Evolutionary conservation across 2,797 vertebrate species (phyloP).

Genomic region (Eremophila alpestris): DNA sequence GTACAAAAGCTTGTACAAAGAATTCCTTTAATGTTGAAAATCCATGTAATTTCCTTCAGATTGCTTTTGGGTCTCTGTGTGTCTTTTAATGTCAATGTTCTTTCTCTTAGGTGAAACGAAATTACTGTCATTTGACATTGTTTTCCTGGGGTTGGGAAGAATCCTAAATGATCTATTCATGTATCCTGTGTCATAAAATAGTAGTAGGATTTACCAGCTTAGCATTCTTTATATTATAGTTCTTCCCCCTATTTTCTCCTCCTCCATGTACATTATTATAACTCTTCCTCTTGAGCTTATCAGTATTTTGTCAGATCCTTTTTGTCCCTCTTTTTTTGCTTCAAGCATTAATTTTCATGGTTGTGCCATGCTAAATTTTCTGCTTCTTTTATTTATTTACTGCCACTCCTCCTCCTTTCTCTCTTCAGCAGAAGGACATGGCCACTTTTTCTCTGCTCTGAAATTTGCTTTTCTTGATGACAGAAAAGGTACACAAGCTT

Average conservation of each 20-base stretch:
- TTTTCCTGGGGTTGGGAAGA: background rate
- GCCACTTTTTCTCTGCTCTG: background rate
- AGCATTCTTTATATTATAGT: background rate
- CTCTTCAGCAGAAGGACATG: background rate
- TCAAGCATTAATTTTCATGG: conserved; percentile 29
- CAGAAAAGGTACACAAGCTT: background rate
- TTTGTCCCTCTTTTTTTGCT: conserved; percentile 14
- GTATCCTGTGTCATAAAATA: background rate
- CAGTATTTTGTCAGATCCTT: conserved; percentile 32
- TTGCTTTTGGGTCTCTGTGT: background rate
- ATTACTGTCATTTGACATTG: background rate
- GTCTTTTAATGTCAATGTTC: background rate
- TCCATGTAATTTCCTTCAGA: background rate
- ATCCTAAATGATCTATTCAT: background rate
- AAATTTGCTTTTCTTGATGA: conserved; percentile 17
- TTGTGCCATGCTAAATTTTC: conserved; percentile 13
- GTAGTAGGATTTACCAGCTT: background rate
- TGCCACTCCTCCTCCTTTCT: conserved; percentile 32
- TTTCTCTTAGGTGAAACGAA: background rate
- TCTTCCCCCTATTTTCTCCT: background rate
- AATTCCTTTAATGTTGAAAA: background rate
- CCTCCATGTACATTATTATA: background rate
- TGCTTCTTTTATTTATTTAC: conserved; percentile 53
- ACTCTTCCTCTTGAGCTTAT: background rate
- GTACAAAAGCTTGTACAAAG: background rate